Evolutionary conservation across 2,797 vertebrate genomes (phyloP).

Genomic region (Artibeus jamaicensis): DNA sequence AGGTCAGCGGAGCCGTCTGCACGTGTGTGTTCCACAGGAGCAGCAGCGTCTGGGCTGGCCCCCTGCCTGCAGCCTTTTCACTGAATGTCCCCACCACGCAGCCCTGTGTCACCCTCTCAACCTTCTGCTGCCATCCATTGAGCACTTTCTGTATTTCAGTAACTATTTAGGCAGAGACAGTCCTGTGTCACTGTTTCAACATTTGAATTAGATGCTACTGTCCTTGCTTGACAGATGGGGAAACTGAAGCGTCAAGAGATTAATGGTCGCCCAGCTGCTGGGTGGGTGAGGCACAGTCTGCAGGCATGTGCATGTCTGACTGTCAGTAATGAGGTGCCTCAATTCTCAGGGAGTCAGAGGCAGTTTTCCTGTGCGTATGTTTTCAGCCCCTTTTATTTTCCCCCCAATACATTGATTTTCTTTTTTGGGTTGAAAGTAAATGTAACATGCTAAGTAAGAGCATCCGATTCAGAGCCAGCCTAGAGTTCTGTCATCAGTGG

Average conservation of each 20-base stretch:
- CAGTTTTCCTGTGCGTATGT: neutral
- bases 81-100: neutral
- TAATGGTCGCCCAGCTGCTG: neutral
- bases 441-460: neutral
- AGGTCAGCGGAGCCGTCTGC: neutral
- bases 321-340: neutral
- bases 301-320: neutral
- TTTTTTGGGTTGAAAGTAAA: neutral
- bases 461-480: neutral
- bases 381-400: neutral
- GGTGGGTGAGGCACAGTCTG: neutral
- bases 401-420: neutral
- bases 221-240: slow-evolving; percentile 28
- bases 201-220: neutral
- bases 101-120: accelerated
- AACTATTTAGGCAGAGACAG: neutral
- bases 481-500: neutral
- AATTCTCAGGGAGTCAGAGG: neutral
- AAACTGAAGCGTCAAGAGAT: neutral
- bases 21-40: accelerated
- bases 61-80: neutral
- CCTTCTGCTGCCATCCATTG: accelerated
- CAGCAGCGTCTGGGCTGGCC: neutral
- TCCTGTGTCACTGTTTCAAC: neutral
- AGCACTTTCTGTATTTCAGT: neutral